Evolutionary conservation across 2,888 invertebrate genomes (phyloP).

Genomic region (Cerceris rybyensis): DNA sequence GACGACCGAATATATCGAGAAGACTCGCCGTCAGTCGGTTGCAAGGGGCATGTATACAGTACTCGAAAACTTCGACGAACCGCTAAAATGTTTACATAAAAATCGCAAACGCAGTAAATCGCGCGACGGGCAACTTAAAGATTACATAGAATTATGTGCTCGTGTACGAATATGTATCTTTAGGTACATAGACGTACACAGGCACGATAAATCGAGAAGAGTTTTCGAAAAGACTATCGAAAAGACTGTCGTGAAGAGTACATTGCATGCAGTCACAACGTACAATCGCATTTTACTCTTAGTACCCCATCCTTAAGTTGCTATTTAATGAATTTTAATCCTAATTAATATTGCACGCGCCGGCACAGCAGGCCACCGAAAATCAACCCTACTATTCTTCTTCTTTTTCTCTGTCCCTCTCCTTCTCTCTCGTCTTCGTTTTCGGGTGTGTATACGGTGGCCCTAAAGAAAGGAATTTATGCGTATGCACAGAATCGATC

Average conservation of each 20-base stretch:
- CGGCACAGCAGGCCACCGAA: conserved; percentile 74
- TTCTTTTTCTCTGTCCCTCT: no score
- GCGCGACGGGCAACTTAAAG: conserved; percentile 35
- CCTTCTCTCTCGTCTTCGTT: no score
- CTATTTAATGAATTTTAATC: conserved; percentile 57
- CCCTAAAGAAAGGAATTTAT: no score
- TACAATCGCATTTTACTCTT: conserved; percentile 42
- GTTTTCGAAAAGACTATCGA: conserved; percentile 39
- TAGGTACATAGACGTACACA: background rate
- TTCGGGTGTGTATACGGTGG: no score
- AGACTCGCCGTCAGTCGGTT: conserved; percentile 3
- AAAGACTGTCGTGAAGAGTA: conserved; percentile 15
- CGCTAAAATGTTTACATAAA: background rate
- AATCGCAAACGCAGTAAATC: conserved; percentile 25
- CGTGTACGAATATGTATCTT: no score
- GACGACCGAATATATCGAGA: conserved; percentile 30
- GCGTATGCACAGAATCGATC: no score
- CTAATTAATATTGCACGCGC: conserved; percentile 81
- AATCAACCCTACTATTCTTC: background rate
- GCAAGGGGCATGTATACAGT: conserved; percentile 45
- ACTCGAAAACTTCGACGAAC: conserved; percentile 51
- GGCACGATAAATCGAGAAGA: conserved; percentile 17
- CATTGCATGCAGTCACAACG: conserved; percentile 42
- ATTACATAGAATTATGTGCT: no score
- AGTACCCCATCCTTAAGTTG: conserved; percentile 56